phyloP scores from a whole-genome alignment of 2,113 vertebrate species.

The Lipotes vexillifer region DNA sequence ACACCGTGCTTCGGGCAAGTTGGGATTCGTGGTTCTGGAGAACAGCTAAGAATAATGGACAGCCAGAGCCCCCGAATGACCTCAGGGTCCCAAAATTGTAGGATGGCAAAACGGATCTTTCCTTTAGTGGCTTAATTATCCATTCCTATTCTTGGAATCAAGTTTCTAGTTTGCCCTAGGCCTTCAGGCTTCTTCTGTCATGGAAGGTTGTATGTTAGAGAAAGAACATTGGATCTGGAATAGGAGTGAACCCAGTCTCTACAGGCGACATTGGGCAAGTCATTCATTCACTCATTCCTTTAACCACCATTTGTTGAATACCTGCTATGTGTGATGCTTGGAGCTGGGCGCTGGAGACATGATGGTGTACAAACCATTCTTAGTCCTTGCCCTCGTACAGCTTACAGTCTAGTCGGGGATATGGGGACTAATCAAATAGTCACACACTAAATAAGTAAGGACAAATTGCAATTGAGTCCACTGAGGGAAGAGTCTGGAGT shows the following conservation, averaged over 20 bases:
- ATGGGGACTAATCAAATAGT: not conserved
- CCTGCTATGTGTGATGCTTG: not conserved
- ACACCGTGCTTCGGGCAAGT: not conserved
- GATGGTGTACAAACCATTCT: not conserved
- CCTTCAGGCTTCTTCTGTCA: not conserved
- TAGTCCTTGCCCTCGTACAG: not conserved
- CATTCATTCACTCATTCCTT: not conserved
- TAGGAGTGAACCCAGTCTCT: not conserved
- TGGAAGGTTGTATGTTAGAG: not conserved
- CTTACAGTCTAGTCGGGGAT: not conserved
- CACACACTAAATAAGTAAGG: not conserved
- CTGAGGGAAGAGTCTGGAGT: not conserved
- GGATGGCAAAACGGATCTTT: not conserved
- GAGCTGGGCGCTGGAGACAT: not conserved
- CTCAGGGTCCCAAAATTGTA: not conserved
- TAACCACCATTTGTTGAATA: not conserved
- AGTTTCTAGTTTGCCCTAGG: not conserved
- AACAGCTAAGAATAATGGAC: not conserved
- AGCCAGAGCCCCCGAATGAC: not conserved
- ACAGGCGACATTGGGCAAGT: not conserved
- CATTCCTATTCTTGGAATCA: not conserved
- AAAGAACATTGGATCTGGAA: not conserved
- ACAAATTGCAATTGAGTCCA: not conserved
- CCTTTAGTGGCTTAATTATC: not conserved
- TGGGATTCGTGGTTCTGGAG: not conserved